Evolutionary conservation across 1,140 invertebrate genomes (phyloP).

Genomic region (Lasioglossum albipes): DNA sequence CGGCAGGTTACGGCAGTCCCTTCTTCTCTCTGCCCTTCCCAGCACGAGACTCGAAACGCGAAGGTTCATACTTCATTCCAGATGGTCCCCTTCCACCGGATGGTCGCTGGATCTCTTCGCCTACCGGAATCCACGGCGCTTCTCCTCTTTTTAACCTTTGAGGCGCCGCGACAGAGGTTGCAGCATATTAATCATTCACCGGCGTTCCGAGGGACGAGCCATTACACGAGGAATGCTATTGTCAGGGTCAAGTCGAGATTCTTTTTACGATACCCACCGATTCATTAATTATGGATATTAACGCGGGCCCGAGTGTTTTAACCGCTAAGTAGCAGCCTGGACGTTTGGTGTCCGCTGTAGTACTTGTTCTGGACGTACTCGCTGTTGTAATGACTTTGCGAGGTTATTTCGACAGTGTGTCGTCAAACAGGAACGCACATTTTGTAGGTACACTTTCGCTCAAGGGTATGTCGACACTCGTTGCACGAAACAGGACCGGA

Average conservation of each 20-base stretch:
- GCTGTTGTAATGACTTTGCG: neutral
- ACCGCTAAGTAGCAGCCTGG: neutral
- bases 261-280: neutral
- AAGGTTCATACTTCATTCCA: slow-evolving; percentile 25
- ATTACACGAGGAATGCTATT: slow-evolving; percentile 29
- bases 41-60: slow-evolving; percentile 25
- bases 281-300: slow-evolving; percentile 32
- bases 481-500: no score
- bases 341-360: neutral
- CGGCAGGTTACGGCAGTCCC: slow-evolving; percentile 17
- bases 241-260: slow-evolving; percentile 37
- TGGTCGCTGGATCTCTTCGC: slow-evolving; percentile 28
- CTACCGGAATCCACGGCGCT: slow-evolving; percentile 43
- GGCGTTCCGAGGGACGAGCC: neutral
- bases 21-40: neutral
- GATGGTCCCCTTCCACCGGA: slow-evolving; percentile 20
- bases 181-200: slow-evolving; percentile 46
- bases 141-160: slow-evolving; percentile 32
- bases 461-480: no score
- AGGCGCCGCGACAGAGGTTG: slow-evolving; percentile 34
- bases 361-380: neutral
- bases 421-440: no score
- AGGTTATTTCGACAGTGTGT: neutral
- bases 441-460: neutral
- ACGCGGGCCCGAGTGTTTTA: neutral